Base-by-base conservation (phyloP, 2,797 vertebrate species). In the Taenioides sp. region DNA sequence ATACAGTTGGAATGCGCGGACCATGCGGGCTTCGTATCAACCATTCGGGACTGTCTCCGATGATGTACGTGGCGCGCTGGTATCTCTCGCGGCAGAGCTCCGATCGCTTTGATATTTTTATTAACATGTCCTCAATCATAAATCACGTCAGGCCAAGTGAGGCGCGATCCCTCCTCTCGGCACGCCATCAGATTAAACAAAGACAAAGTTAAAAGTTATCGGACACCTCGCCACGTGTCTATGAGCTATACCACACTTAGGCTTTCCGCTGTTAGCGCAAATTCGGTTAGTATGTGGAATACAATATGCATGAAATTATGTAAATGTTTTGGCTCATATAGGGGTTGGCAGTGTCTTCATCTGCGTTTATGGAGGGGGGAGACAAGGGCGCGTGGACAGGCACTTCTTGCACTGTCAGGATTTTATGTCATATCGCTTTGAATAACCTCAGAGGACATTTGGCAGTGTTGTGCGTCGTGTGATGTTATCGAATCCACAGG, bases 101-200 rank as follows among this genome's bases (percentile, higher is more conserved):
- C 83, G 93, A 95, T 95, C 90, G 91, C 93, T 94, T 92, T 91
- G 94, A 94, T 94, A 93, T 94, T 95, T 94, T 94, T 93, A 94
- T 94, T 91, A 94, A 90, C 90, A 90, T 89, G 90, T 93, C 92
- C 91, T 94, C 93, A 94, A 94, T 94, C 94, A 95, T 95, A 94
- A 95, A 94, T 94, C 92, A 93, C 87, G 74, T 76, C 14, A 64
- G 25, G 70, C 82, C 69, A 80, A 86, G 78, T 84, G 77, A 86
- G 82, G 82, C 86, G 40, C 68, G 77, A 87, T 90, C 84, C 83
- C 78, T 86, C 81, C 79, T 79, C 83, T 77, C 80, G 31, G 68
- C 61, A 37, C 75, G 9, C 76, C 81, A 93, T 94, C 93, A 93
- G 93, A 94, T 94, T 92, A 91, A 87, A 90, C 84, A 86, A 88